A percentile compares a stretch with the other conserved stretches of the same genome.
These are phyloP conservation scores for Rhynchonycteris naso DNA, from an alignment of 2,797 vertebrate genomes.

Conservation along the genomic window DNA sequence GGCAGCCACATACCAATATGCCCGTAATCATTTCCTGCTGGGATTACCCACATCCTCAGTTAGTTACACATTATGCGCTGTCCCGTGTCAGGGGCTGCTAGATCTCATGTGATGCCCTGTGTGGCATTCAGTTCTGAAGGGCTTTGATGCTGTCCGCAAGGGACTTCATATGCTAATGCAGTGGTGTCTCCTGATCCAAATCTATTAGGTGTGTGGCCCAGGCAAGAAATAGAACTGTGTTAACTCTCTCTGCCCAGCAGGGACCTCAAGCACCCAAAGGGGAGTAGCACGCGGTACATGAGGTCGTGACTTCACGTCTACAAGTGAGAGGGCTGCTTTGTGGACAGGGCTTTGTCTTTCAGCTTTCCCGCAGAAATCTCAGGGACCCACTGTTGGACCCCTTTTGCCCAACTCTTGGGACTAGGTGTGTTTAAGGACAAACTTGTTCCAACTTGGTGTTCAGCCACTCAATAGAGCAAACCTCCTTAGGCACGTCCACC, in stretches of 20 bases:
- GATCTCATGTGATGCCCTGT: not conserved
- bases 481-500: not conserved
- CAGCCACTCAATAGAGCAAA: not conserved
- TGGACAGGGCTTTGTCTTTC: not conserved
- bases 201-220: not conserved
- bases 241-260: not conserved
- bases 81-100: not conserved
- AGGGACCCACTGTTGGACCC: fast-evolving
- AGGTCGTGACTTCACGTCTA: not conserved
- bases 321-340: not conserved
- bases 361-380: not conserved
- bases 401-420: not conserved
- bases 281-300: not conserved
- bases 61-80: not conserved
- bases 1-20: not conserved
- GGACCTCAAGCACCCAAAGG: not conserved
- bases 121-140: not conserved
- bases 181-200: not conserved
- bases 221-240: not conserved
- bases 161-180: not conserved
- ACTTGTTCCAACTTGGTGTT: not conserved
- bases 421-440: not conserved
- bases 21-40: not conserved
- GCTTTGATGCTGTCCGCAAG: not conserved
- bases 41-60: not conserved